phyloP scores from a whole-genome alignment of 2,797 vertebrate species.

The Sitta carolinensis region DNA sequence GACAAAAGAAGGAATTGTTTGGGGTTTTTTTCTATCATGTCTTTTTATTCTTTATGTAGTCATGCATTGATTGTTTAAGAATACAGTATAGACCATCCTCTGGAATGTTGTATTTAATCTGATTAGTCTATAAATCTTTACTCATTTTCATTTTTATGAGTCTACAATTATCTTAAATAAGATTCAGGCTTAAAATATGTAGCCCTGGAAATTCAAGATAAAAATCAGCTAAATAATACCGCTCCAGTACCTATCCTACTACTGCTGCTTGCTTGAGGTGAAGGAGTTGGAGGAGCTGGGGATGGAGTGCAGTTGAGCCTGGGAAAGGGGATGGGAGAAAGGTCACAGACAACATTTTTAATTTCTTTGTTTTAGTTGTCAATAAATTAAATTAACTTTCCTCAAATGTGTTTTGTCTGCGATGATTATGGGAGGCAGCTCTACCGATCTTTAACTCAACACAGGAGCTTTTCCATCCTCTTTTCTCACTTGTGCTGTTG shows the following conservation, averaged over 20 bases:
- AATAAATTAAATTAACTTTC: not conserved
- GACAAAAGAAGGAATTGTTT: not conserved
- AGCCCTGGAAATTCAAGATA: not conserved
- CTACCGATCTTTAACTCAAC: not conserved
- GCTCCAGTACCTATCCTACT: fast-evolving
- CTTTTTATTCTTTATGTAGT: not conserved
- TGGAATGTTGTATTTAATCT: not conserved
- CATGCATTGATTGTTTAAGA: not conserved
- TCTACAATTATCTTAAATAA: not conserved
- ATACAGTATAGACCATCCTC: not conserved
- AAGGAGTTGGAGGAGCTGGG: not conserved
- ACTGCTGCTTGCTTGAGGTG: fast-evolving
- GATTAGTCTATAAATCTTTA: not conserved
- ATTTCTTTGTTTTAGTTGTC: not conserved
- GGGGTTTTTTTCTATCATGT: not conserved
- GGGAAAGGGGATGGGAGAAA: fast-evolving
- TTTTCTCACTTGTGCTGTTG: not conserved
- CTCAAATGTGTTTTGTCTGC: not conserved
- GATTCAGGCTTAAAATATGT: not conserved
- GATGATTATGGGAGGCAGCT: not conserved
- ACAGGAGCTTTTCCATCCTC: not conserved
- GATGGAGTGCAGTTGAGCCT: not conserved
- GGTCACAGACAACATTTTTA: not conserved
- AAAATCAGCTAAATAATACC: not conserved
- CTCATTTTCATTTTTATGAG: not conserved